These are phyloP conservation scores for Hyles vespertilio DNA, from an alignment of 1,140 invertebrate genomes.

Conservation along the genomic window DNA sequence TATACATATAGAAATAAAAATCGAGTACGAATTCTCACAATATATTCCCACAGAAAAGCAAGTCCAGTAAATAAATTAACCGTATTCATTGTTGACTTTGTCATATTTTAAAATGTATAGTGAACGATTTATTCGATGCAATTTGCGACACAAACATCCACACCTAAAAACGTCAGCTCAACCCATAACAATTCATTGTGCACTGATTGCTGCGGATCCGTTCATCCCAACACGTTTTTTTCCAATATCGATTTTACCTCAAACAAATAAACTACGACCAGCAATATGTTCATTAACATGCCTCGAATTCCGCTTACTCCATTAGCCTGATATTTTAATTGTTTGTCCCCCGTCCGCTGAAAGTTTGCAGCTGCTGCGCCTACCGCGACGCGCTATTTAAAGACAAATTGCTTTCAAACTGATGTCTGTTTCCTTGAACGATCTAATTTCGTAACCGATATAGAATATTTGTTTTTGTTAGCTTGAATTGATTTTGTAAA, in stretches of 20 bases:
- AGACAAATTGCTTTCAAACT: constrained; percentile 66
- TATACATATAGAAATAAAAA: too few species aligned
- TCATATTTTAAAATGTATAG: too few species aligned
- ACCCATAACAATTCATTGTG: too few species aligned
- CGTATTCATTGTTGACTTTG: too few species aligned
- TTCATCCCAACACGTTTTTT: neutral
- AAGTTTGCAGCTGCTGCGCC: constrained; percentile 60
- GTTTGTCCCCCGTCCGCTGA: constrained; percentile 49
- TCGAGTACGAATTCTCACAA: too few species aligned
- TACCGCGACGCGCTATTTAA: constrained; percentile 64
- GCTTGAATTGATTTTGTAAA: neutral
- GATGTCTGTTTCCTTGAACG: constrained; percentile 35
- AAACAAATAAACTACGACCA: constrained; percentile 48
- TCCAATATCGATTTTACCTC: too few species aligned
- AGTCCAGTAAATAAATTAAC: too few species aligned
- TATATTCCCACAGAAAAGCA: too few species aligned
- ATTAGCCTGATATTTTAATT: constrained; percentile 75
- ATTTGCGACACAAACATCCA: too few species aligned
- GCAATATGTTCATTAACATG: constrained; percentile 70
- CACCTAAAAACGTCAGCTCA: too few species aligned
- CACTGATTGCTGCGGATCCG: neutral
- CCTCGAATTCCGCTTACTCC: constrained; percentile 60
- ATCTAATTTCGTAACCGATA: constrained; percentile 6
- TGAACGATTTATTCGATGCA: too few species aligned
- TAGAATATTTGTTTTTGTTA: neutral